Conservation (phyloP, 2,797 vertebrate genomes). For the Lepus townsendii region DNA sequence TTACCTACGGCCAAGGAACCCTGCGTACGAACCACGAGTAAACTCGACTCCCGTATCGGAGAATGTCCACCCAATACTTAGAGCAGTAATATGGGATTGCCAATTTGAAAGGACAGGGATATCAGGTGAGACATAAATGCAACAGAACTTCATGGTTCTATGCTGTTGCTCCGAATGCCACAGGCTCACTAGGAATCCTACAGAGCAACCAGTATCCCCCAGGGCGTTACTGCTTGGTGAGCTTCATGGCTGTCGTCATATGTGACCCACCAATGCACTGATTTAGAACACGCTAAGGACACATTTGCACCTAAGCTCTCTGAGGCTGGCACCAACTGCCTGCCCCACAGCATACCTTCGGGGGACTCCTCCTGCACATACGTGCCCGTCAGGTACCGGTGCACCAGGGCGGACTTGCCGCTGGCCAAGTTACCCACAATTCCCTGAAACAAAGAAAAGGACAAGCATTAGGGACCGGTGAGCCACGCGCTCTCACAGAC, state of each 20-base stretch:
- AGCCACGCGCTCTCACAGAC: fast-evolving
- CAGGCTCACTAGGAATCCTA: background rate
- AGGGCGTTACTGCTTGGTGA: background rate
- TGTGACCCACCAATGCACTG: background rate
- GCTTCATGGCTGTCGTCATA: background rate
- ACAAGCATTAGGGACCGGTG: background rate
- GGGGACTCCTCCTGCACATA: conserved; percentile 99
- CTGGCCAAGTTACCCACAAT: conserved; percentile 98
- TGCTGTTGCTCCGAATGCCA: fast-evolving
- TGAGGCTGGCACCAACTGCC: background rate
- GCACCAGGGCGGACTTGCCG: conserved; percentile 97
- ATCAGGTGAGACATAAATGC: background rate
- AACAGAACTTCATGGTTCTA: fast-evolving
- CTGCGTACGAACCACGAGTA: fast-evolving
- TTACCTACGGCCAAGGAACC: background rate
- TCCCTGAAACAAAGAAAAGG: conserved; percentile 88
- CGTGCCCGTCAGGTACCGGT: conserved; percentile 97
- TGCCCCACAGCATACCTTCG: conserved; percentile 91
- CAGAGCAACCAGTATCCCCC: fast-evolving
- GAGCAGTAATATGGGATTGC: background rate
- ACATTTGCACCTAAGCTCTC: background rate
- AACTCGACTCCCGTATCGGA: background rate
- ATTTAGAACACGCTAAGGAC: background rate
- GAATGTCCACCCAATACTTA: background rate
- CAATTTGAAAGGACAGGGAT: background rate